Conservation (phyloP, 2,113 vertebrate species). For the Amia ocellicauda region DNA sequence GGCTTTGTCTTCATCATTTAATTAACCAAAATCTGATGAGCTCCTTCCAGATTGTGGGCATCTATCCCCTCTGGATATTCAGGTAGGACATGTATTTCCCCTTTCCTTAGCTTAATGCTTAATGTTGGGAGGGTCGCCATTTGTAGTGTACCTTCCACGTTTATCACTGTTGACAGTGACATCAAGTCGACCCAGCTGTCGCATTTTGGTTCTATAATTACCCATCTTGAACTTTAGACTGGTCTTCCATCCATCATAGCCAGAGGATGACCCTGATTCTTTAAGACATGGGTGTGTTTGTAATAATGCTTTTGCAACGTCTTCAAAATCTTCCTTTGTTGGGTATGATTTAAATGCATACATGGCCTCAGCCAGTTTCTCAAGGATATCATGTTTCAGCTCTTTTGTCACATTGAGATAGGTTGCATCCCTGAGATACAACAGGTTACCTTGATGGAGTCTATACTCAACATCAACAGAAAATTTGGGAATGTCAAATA, state of each 20-base stretch:
- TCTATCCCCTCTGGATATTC: conserved; percentile 28
- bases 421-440: conserved; percentile 18
- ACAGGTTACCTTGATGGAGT: conserved; percentile 29
- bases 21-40: conserved; percentile 15
- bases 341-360: conserved; percentile 16
- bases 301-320: conserved; percentile 6
- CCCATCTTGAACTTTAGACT: conserved; percentile 20
- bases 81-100: conserved; percentile 30
- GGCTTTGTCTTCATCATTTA: conserved; percentile 32
- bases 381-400: conserved; percentile 17
- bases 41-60: conserved; percentile 13
- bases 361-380: conserved; percentile 7
- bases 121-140: conserved; percentile 24
- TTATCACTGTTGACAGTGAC: conserved; percentile 26
- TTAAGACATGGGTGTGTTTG: conserved; percentile 5
- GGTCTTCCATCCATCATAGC: conserved; percentile 21
- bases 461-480: conserved; percentile 30
- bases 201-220: conserved; percentile 25
- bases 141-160: conserved; percentile 13
- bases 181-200: conserved; percentile 11
- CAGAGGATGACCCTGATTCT: conserved; percentile 12
- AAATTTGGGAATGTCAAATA: conserved; percentile 32
- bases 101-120: conserved; percentile 33
- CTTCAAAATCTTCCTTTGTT: neutral
- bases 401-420: conserved; percentile 8